Conservation (phyloP, 1,140 invertebrate genomes). For the Pachypeltis micranthus region DNA sequence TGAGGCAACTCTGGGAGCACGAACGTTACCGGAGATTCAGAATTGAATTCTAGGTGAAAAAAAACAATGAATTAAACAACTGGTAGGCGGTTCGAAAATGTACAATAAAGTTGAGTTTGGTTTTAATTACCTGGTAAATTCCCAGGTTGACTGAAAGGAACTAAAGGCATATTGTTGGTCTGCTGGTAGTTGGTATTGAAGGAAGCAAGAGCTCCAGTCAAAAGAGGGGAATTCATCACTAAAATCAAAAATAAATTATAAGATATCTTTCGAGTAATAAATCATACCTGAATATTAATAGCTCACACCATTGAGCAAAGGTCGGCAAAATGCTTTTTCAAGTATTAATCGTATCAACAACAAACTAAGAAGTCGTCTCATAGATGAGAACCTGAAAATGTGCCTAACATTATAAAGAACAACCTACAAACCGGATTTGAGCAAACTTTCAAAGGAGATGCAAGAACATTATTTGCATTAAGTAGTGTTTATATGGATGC, state of each 20-base stretch:
- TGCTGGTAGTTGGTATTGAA: slow-evolving; percentile 38
- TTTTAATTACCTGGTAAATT: slow-evolving; percentile 44
- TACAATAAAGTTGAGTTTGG: too few species aligned
- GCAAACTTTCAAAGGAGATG: neutral
- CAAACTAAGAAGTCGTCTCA: neutral
- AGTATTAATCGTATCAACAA: neutral
- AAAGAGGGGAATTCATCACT: slow-evolving; percentile 47
- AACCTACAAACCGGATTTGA: neutral
- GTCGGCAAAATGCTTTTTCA: too few species aligned
- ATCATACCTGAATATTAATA: too few species aligned
- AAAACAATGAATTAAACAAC: slow-evolving; percentile 17
- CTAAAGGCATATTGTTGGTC: slow-evolving; percentile 43
- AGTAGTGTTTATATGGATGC: too few species aligned
- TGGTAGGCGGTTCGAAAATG: too few species aligned
- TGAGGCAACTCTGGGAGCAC: slow-evolving; percentile 83
- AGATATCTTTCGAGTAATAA: too few species aligned
- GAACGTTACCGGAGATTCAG: slow-evolving; percentile 53
- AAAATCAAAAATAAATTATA: slow-evolving; percentile 17
- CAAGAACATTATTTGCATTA: too few species aligned
- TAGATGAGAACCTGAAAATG: neutral
- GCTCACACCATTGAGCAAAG: too few species aligned
- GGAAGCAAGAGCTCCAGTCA: slow-evolving; percentile 49
- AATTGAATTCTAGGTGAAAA: slow-evolving; percentile 28
- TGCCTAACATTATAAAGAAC: too few species aligned
- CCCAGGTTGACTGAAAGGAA: slow-evolving; percentile 45